Percentiles rank a stretch among this genome's conserved stretches.
Conservation (phyloP, 2,113 vertebrate genomes). For the Hypomesus transpacificus region DNA sequence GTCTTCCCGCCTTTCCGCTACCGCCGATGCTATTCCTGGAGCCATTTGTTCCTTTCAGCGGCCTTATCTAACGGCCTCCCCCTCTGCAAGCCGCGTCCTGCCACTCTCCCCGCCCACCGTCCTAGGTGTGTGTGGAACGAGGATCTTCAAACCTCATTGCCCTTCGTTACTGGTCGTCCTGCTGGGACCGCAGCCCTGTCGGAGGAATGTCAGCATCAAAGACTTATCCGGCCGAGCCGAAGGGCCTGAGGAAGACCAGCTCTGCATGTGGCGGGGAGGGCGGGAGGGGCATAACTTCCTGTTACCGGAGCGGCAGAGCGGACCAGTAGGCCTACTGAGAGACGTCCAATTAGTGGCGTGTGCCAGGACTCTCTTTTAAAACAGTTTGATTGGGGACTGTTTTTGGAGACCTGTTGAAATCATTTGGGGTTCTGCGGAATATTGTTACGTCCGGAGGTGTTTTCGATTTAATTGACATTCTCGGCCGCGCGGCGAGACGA, state of each 20-base stretch:
- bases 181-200: slow-evolving; percentile 31
- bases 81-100: slow-evolving; percentile 21
- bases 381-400: too few species aligned
- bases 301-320: too few species aligned
- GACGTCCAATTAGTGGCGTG: too few species aligned
- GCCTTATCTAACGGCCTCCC: slow-evolving; percentile 30
- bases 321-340: too few species aligned
- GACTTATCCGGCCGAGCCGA: slow-evolving; percentile 16
- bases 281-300: too few species aligned
- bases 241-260: not conserved
- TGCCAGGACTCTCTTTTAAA: too few species aligned
- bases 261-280: not conserved
- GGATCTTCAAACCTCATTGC: slow-evolving; percentile 56
- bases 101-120: slow-evolving; percentile 26
- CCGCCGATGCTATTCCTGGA: slow-evolving; percentile 30
- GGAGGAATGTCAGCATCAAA: slow-evolving; percentile 51
- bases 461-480: too few species aligned
- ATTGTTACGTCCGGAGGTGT: too few species aligned
- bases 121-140: slow-evolving; percentile 55
- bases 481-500: too few species aligned
- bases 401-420: too few species aligned
- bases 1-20: slow-evolving; percentile 19
- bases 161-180: slow-evolving; percentile 52
- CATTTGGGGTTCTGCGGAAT: too few species aligned
- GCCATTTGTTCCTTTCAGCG: slow-evolving; percentile 46